Conservation (phyloP, 1,140 invertebrate species). For the Leptonema lineaticorne region DNA sequence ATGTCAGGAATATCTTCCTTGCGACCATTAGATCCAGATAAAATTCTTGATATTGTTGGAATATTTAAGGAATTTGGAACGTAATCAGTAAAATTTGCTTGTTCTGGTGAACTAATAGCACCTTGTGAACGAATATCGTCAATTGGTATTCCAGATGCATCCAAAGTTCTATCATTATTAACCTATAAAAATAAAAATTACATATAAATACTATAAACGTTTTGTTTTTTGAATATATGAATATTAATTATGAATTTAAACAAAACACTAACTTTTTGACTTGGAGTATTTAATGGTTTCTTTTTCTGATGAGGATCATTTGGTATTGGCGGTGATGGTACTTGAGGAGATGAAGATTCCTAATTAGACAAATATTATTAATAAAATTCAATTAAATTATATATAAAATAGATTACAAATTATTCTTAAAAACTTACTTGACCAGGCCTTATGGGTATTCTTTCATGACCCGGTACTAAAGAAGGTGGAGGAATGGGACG, state of each 20-base stretch:
- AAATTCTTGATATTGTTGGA: slow-evolving; percentile 74
- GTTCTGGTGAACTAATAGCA: slow-evolving; percentile 44
- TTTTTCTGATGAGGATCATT: slow-evolving; percentile 58
- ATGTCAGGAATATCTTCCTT: slow-evolving; percentile 78
- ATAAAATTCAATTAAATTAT: not conserved
- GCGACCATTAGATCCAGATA: slow-evolving; percentile 76
- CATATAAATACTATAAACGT: slow-evolving; percentile 30
- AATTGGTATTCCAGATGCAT: slow-evolving; percentile 49
- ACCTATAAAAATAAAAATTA: slow-evolving; percentile 51
- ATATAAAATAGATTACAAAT: not conserved
- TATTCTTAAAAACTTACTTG: slow-evolving; percentile 46
- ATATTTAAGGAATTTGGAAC: slow-evolving; percentile 63
- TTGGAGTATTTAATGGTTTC: slow-evolving; percentile 72
- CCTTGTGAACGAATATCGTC: slow-evolving; percentile 44
- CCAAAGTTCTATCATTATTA: slow-evolving; percentile 47
- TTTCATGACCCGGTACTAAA: slow-evolving; percentile 72
- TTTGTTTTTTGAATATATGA: not conserved
- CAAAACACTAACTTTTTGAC: slow-evolving; percentile 54
- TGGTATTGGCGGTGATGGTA: slow-evolving; percentile 51
- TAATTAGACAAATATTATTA: slow-evolving; percentile 38
- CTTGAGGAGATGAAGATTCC: slow-evolving; percentile 53
- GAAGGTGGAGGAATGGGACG: slow-evolving; percentile 74
- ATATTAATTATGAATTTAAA: slow-evolving; percentile 12
- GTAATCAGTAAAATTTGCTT: slow-evolving; percentile 63
- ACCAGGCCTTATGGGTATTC: slow-evolving; percentile 74